A percentile compares a stretch with the other conserved stretches of the same genome.
Conservation (phyloP, 1,140 invertebrate genomes). For the Dinothrombium tinctorium region DNA sequence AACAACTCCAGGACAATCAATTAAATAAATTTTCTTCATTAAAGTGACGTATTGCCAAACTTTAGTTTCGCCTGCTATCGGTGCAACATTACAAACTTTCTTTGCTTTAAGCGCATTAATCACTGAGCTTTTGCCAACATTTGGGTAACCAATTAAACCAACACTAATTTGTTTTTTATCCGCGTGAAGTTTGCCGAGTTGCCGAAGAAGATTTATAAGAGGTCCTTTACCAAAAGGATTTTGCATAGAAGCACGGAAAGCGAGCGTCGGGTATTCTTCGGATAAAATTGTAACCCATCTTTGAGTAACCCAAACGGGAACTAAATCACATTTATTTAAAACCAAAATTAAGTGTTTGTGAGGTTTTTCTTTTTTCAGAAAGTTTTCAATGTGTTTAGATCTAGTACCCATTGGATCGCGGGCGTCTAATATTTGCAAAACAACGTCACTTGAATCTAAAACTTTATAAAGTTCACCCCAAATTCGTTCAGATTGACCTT, state of each 20-base stretch:
- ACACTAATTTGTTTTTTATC: conserved; percentile 98
- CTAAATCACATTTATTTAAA: conserved; percentile 64
- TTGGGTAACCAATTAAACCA: conserved; percentile 96
- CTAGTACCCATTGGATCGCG: conserved; percentile 85
- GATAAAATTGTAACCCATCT: conserved; percentile 82
- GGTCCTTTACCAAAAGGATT: conserved; percentile 98
- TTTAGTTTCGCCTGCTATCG: conserved; percentile 97
- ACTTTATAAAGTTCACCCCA: conserved; percentile 99
- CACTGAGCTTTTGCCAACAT: conserved; percentile 78
- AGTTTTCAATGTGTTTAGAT: conserved; percentile 75
- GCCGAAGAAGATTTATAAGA: conserved; percentile 79
- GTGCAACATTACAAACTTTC: conserved; percentile 94
- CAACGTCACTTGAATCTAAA: conserved; percentile 91
- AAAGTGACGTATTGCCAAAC: conserved; percentile 97
- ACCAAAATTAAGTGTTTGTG: conserved; percentile 88
- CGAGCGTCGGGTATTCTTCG: conserved; percentile 83
- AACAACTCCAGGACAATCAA: conserved; percentile 97
- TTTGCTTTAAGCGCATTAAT: conserved; percentile 87
- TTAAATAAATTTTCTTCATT: conserved; percentile 88
- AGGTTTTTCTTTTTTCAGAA: conserved; percentile 60
- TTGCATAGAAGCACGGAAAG: conserved; percentile 89
- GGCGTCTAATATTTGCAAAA: conserved; percentile 77
- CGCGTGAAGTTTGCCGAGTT: conserved; percentile 81
- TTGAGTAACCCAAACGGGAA: conserved; percentile 88
- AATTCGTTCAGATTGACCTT: conserved; percentile 85